These are phyloP conservation scores for Lordiphosa mommai DNA, from an alignment of 1,140 invertebrate species.

Conservation along the genomic window DNA sequence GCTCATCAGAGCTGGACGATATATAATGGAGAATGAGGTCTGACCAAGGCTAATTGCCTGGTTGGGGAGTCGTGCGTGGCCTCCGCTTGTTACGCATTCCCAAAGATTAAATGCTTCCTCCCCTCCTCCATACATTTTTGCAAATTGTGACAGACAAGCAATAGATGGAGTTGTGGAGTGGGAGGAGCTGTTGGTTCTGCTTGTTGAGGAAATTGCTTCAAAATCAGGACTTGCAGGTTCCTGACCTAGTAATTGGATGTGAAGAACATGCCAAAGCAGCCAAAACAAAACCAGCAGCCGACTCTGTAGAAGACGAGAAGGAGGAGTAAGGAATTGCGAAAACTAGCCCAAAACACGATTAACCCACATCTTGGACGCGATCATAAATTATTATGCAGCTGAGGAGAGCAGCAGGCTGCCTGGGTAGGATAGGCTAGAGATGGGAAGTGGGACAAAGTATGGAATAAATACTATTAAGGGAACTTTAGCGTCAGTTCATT, in stretches of 20 bases:
- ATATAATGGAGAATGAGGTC: slow-evolving; percentile 2
- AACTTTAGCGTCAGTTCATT: too few species aligned
- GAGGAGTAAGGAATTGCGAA: slow-evolving; percentile 28
- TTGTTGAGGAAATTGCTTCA: slow-evolving; percentile 50
- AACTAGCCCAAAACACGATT: slow-evolving; percentile 79
- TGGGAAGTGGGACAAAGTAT: too few species aligned
- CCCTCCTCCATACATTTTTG: slow-evolving; percentile 22
- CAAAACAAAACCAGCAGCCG: slow-evolving; percentile 1
- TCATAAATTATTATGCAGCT: slow-evolving; percentile 79
- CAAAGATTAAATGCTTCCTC: slow-evolving; percentile 45
- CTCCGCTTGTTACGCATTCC: slow-evolving; percentile 39
- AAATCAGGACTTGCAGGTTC: slow-evolving; percentile 69
- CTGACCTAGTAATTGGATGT: slow-evolving; percentile 74
- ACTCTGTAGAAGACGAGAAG: slow-evolving; percentile 9
- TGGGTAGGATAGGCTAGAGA: slow-evolving; percentile 17
- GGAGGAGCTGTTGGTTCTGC: slow-evolving; percentile 11
- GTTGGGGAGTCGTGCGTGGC: slow-evolving; percentile 45
- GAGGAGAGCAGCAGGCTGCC: slow-evolving; percentile 29
- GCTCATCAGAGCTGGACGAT: slow-evolving; percentile 44
- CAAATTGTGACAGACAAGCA: slow-evolving; percentile 28
- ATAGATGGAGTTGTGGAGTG: not conserved
- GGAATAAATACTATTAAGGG: too few species aligned
- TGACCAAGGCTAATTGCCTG: slow-evolving; percentile 45
- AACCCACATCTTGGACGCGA: slow-evolving; percentile 79
- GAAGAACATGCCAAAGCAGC: slow-evolving; percentile 54